Conservation (phyloP, 2,113 vertebrate species). For the Ceyx melanurus region DNA sequence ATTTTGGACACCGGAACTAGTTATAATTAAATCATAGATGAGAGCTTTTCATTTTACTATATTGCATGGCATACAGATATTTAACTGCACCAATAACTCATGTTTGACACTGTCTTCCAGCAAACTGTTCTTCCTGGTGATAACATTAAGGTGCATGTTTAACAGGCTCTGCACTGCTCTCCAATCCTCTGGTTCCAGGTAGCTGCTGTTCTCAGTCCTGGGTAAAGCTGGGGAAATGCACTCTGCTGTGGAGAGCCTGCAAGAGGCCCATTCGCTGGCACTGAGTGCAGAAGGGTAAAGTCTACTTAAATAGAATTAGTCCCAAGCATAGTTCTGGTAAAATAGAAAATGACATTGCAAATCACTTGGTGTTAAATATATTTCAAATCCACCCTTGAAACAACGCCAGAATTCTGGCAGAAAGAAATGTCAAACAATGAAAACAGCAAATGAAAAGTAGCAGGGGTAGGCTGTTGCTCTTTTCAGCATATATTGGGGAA, state of each 20-base stretch:
- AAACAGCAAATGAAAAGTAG: constrained; percentile 45
- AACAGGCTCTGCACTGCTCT: background rate
- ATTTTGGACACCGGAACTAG: background rate
- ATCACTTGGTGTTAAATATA: constrained; percentile 55
- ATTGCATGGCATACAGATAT: background rate
- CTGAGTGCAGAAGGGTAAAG: background rate
- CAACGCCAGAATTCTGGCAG: constrained; percentile 44
- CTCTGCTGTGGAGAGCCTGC: background rate
- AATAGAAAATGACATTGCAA: constrained; percentile 35
- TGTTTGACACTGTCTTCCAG: background rate
- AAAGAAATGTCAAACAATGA: constrained; percentile 56
- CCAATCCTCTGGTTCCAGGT: background rate
- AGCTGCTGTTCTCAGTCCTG: background rate
- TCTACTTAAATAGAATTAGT: constrained; percentile 28
- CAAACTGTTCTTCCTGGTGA: background rate
- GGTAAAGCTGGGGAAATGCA: background rate
- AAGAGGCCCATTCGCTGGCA: background rate
- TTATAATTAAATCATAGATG: background rate
- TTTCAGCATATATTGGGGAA: constrained; percentile 35
- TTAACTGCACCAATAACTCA: background rate
- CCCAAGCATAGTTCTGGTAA: constrained; percentile 47
- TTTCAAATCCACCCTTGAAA: constrained; percentile 50
- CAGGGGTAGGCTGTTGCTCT: constrained; percentile 37
- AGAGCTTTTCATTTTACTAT: background rate
- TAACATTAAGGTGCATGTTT: background rate